Percentiles rank a stretch among this genome's conserved stretches.
Conservation (phyloP, 2,888 invertebrate species). For the Parnassius smintheus region DNA sequence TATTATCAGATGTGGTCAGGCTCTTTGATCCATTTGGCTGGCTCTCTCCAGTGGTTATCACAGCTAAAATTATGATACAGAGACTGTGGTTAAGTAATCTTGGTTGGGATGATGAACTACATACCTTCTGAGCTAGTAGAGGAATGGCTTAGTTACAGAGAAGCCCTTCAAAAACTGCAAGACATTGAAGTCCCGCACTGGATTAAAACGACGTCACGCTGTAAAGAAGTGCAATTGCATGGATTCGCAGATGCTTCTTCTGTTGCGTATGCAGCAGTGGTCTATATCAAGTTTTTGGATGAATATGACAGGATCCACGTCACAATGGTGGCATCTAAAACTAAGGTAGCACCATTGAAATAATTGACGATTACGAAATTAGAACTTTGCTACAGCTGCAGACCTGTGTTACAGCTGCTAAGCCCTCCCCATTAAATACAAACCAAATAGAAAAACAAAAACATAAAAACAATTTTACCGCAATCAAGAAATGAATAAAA, state of each 20-base stretch:
- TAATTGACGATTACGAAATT: conserved; percentile 18
- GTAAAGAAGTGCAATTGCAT: conserved; percentile 28
- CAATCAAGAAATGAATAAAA: too few relatives aligned
- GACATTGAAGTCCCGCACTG: not conserved
- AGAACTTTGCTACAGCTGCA: too few relatives aligned
- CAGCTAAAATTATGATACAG: conserved; percentile 31
- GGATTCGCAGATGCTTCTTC: conserved; percentile 34
- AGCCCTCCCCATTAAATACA: too few relatives aligned
- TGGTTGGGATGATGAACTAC: conserved; percentile 32
- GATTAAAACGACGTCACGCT: not conserved
- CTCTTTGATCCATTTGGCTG: conserved; percentile 33
- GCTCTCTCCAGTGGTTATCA: conserved; percentile 29
- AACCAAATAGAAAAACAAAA: too few relatives aligned
- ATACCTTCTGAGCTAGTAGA: conserved; percentile 15
- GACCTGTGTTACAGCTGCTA: too few relatives aligned
- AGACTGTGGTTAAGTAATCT: conserved; percentile 28
- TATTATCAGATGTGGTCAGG: too few relatives aligned
- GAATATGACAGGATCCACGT: conserved; percentile 15
- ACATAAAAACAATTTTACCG: too few relatives aligned
- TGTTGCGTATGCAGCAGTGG: conserved; percentile 29
- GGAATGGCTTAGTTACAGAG: conserved; percentile 24
- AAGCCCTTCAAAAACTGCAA: conserved; percentile 1
- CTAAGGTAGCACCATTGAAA: conserved; percentile 35
- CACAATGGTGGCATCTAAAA: conserved; percentile 28
- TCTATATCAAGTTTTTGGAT: conserved; percentile 29